Percentiles rank a stretch among this genome's conserved stretches.
These are phyloP conservation scores for Malaclemys terrapin DNA, from an alignment of 2,113 vertebrate species.

Conservation along the genomic window DNA sequence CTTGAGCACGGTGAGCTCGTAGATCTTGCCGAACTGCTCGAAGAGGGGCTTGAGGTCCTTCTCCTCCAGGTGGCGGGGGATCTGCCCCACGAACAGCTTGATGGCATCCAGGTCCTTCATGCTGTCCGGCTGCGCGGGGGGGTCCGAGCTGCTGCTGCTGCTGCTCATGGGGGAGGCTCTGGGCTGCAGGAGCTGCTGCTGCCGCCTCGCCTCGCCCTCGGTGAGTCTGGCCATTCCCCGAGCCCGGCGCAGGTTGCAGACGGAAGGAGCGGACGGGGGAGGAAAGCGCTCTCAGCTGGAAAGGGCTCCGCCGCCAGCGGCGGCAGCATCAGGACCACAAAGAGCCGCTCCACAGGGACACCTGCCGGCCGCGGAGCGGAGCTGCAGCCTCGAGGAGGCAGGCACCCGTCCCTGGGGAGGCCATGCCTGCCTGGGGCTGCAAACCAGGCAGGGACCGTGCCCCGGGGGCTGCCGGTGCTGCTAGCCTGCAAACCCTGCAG, in stretches of 20 bases:
- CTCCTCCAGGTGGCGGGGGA: constrained; percentile 97
- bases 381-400: not conserved
- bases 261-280: constrained; percentile 11
- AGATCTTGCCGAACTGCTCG: constrained; percentile 98
- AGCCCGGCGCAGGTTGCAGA: constrained; percentile 87
- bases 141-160: constrained; percentile 91
- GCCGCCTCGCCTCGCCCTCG: constrained; percentile 92
- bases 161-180: constrained; percentile 93
- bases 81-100: constrained; percentile 99
- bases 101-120: constrained; percentile 99
- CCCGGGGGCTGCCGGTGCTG: too few species aligned
- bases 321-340: constrained; percentile 72
- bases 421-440: not conserved
- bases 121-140: constrained; percentile 91
- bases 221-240: constrained; percentile 95
- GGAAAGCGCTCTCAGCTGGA: constrained; percentile 85
- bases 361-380: constrained; percentile 33
- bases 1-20: constrained; percentile 97
- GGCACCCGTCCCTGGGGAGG: not conserved
- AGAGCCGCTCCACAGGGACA: constrained; percentile 68
- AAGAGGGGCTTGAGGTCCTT: constrained; percentile 97
- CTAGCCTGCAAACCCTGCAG: not conserved
- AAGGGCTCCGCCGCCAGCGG: constrained; percentile 61
- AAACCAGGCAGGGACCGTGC: not conserved
- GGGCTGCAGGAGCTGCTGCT: constrained; percentile 86